Base-by-base conservation (phyloP, 2,888 invertebrate species). In the Epistrophe eligans region DNA sequence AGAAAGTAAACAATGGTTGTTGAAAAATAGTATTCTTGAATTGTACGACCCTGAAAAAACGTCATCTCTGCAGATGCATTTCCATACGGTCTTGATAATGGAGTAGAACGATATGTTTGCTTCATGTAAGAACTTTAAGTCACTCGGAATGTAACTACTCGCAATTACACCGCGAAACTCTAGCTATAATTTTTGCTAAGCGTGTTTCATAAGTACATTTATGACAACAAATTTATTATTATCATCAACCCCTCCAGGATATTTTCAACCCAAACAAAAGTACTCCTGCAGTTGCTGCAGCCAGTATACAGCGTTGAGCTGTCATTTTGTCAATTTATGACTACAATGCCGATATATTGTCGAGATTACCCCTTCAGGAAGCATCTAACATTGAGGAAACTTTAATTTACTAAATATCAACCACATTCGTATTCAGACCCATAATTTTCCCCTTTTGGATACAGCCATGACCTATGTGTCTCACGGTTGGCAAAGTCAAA, bases 201-300 rank as follows among this genome's bases (percentile, higher is more conserved):
- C 89, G 90, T 24, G 91, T 93, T 93, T 88, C 91, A 92, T 73
- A 89, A 91, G 40, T 93, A 91, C 84, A 62, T 93, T 6, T 92
- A 90, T 88, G 93, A 48, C 38, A 55, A 45, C 48, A 72, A 58
- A n/a, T 58, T 35, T 62, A 62, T 43, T 24, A 62, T 62, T 9
- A 40, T 62, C 62, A 62, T 57, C 71, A 82, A 48, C 72, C 77
- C 3, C 66, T 82, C n/a, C 60, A 72, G 10, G 72, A 57, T 45
- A 82, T 77, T 58, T 77, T 82, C 58, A 58, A 64, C 40, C 48
- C 40, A 2, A 82, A 66, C 7, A 72, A 77, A 55, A 55, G 55
- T n/a, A 62, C 62, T 0, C 66, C 74, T 2, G 28, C 72, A 11
- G 72, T 82, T 6, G 77, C 77, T 10, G 77, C 32, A 6, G 32